Evolutionary conservation across 2,113 vertebrate genomes (phyloP), one percentile per base, ranked within the genome.

Genomic region (Pseudorhombus dupliciocellatus): DNA sequence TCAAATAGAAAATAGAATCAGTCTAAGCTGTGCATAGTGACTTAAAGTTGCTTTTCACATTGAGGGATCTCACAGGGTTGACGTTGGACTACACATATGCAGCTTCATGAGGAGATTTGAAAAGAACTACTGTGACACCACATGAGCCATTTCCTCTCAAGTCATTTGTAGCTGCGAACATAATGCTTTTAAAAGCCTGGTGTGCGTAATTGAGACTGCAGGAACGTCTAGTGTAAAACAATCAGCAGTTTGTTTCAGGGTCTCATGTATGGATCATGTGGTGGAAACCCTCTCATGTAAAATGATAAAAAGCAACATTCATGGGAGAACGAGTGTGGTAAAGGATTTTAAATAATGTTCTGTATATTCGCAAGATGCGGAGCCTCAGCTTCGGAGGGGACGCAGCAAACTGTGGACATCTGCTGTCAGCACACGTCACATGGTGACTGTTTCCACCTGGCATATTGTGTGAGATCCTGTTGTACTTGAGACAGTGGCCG

Each of bases 321-420:
- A 59, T 48, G 62, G 10, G 18, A 26, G 22, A 37, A 42, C 22
- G 5, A 16, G 12, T 5, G 4, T 22, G 24, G 28, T 12, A 28
- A 48, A 48, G 52, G 56, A 63, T 70, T 64, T 4, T 50, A 60
- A 62, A 54, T 63, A 44, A 70, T 66, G 48, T 14, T 4, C 46
- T 53, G 34, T 37, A 1, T 18, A 20, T 59, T 59, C 25, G 46
- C 55, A 46, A 51, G 26, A 34, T 24, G 5, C 7, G 66, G 51
- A 63, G 25, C 11, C 55, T 68, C 34, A 28, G 40, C 28, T 30
- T 34, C 9, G 40, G 65, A 61, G 62, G 31, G 52, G 44, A 69
- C 66, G 2, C 20, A 50, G 46, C 18, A n/a, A 50, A n/a, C 12
- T n/a, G 18, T 3, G 46, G 46, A 50, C 46, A 50, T 50, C 46